Conservation (phyloP, 1,140 invertebrate genomes). For the Formica selysi region DNA sequence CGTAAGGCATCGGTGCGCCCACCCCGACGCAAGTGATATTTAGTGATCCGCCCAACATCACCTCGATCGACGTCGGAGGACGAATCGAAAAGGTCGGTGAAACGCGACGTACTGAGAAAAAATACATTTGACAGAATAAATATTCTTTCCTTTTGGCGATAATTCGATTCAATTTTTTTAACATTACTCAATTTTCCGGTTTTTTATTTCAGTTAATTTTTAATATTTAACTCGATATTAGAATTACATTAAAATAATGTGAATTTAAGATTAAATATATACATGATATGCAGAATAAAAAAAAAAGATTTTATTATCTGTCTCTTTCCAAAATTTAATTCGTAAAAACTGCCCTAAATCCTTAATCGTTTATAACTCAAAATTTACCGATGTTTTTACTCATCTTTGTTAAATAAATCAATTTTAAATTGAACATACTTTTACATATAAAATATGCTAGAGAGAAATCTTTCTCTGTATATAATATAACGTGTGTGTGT, state of each 20-base stretch:
- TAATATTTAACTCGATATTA: not conserved
- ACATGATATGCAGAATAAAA: not conserved
- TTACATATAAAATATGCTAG: not conserved
- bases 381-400: not conserved
- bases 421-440: not conserved
- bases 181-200: not conserved
- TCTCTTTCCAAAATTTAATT: not conserved
- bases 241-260: not conserved
- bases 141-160: not conserved
- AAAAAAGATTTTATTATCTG: not conserved
- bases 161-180: not conserved
- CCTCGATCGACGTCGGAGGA: constrained; percentile 93
- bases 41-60: constrained; percentile 95
- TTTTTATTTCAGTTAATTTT: not conserved
- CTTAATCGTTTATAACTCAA: not conserved
- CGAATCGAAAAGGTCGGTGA: constrained; percentile 97
- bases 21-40: constrained; percentile 98
- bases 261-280: no score
- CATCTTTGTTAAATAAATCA: not conserved
- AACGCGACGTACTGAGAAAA: constrained; percentile 94
- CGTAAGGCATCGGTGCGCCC: constrained; percentile 98
- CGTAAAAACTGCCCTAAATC: not conserved
- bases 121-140: not conserved
- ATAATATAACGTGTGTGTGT: not conserved
- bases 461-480: not conserved